Evolutionary conservation across 2,888 invertebrate species (phyloP), one percentile per base, ranked within the genome.

Genomic region (Stenurella melanura): DNA sequence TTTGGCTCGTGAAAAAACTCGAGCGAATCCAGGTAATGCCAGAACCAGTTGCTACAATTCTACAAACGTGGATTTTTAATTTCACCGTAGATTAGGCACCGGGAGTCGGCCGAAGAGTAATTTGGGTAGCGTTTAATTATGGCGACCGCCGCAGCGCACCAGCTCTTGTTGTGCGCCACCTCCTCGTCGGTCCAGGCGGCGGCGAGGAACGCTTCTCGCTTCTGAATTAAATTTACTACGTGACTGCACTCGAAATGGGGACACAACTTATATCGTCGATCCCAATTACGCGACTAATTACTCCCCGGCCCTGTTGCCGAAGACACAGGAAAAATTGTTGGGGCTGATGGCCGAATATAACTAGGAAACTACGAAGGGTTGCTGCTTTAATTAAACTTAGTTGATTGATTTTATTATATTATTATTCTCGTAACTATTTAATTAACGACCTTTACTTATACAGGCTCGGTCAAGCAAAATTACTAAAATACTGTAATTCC

Each of bases 191-290:
- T 70, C 38, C 69, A 58, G 34, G 38, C 56, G 68, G 21, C 56
- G 54, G 58, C 58, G 17, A 56, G 58, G 58, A 57, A 19, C 69
- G 68, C 54, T 78, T 79, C 84, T 81, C 82, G 82, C 84, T 82
- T 83, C 84, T 82, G 85, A 87, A 87, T 87, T 87, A 87, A 87
- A 87, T 87, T 87, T 86, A 85, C 82, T 85, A 87, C 87, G 87
- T 87, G 87, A 87, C 86, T 86, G 85, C 84, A 86, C 85, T 86
- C 78, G 80, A 80, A 87, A 87, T 86, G 83, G 66, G 72, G 74
- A 75, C 74, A 70, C 69, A 69, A 75, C 69, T 69, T 69, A 69
- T 75, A 75, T 75, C 69, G 74, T 70, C 74, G 68, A 67, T 70
- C 64, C 74, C 74, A 75, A 75, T 75, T 75, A 75, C 74, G 74